These are phyloP conservation scores for Staurois parvus DNA, from an alignment of 2,797 vertebrate species.

Conservation along the genomic window DNA sequence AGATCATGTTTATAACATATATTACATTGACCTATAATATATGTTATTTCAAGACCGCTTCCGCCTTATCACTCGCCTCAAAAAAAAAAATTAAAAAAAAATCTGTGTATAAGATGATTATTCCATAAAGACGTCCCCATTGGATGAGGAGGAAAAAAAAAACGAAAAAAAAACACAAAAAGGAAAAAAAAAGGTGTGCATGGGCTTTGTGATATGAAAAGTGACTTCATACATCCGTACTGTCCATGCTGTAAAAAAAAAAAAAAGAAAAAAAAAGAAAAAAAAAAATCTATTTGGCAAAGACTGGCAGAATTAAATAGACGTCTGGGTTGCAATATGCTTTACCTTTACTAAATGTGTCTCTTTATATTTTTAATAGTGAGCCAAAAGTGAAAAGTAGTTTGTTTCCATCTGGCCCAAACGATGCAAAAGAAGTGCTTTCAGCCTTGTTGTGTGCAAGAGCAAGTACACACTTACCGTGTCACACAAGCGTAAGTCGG, in stretches of 20 bases:
- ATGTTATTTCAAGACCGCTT: conserved; percentile 18
- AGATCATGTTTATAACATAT: conserved; percentile 64
- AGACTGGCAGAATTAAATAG: conserved; percentile 59
- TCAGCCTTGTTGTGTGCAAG: conserved; percentile 44
- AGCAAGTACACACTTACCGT: conserved; percentile 36
- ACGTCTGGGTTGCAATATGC: conserved; percentile 39
- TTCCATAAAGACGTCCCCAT: conserved; percentile 25
- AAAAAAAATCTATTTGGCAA: conserved; percentile 60
- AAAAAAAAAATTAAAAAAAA: too few species aligned
- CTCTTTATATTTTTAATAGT: conserved; percentile 9
- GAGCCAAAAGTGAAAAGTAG: conserved; percentile 42
- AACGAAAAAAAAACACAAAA: conserved; percentile 23
- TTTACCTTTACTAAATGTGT: conserved; percentile 29
- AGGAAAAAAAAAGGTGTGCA: conserved; percentile 42
- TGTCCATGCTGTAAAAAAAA: conserved; percentile 45
- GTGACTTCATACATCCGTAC: conserved; percentile 45
- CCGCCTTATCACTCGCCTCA: not conserved
- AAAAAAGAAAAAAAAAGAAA: conserved; percentile 43
- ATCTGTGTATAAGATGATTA: not conserved
- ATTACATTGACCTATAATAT: conserved; percentile 36
- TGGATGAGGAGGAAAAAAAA: not conserved
- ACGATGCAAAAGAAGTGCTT: conserved; percentile 41
- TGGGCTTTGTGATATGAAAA: conserved; percentile 57
- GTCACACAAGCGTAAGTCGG: conserved; percentile 14
- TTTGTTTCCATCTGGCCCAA: conserved; percentile 39